Conservation (phyloP, 2,888 invertebrate genomes). For the Sminthurides aquaticus region DNA sequence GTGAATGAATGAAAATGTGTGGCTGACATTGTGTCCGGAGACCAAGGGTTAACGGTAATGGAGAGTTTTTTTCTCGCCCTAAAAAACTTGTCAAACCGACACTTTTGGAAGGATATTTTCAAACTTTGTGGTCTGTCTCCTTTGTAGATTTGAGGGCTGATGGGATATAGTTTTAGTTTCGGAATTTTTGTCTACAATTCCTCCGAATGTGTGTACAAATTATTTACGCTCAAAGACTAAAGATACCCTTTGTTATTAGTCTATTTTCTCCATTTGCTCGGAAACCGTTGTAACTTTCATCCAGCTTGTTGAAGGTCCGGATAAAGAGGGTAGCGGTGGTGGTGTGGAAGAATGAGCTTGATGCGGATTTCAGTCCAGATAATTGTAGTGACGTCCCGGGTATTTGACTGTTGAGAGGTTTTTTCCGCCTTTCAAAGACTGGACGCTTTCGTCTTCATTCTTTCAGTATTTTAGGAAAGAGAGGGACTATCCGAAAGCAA, state of each 20-base stretch:
- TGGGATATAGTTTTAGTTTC: too few relatives aligned
- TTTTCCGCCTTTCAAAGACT: not conserved
- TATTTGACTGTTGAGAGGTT: not conserved
- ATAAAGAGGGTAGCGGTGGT: too few relatives aligned
- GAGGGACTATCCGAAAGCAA: not conserved
- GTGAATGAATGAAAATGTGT: not conserved
- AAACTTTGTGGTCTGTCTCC: not conserved
- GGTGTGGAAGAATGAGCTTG: too few relatives aligned
- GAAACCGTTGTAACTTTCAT: too few relatives aligned
- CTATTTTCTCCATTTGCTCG: too few relatives aligned
- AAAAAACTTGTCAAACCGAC: not conserved
- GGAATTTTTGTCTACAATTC: not conserved
- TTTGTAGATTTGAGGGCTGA: too few relatives aligned
- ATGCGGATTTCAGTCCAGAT: not conserved
- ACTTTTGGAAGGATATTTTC: not conserved
- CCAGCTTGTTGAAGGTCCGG: too few relatives aligned
- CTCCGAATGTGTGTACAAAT: too few relatives aligned
- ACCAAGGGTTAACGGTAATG: not conserved
- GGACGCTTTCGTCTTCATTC: not conserved
- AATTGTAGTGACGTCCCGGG: not conserved
- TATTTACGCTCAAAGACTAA: too few relatives aligned
- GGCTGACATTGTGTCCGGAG: not conserved
- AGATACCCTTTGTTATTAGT: too few relatives aligned
- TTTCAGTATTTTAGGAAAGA: not conserved
- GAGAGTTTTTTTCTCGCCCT: not conserved